Evolutionary conservation across 2,888 invertebrate species (phyloP).

Genomic region (Synergus itoensis): DNA sequence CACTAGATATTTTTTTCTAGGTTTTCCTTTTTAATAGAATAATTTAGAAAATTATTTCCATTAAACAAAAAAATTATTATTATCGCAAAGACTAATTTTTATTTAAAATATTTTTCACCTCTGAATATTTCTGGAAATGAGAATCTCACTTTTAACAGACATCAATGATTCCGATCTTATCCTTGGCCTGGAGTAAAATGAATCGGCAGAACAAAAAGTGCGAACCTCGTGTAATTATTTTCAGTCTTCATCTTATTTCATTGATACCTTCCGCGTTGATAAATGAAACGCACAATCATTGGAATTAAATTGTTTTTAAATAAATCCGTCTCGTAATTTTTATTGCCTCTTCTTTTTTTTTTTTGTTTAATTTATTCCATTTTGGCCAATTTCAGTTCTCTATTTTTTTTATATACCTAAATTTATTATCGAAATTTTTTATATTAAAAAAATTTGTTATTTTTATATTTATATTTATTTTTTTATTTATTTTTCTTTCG

Average conservation of each 20-base stretch:
- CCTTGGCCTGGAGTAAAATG: conserved; percentile 19
- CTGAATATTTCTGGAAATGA: background rate
- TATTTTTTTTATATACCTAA: background rate
- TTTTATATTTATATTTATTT: no score
- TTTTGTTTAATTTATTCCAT: background rate
- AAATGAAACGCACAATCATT: background rate
- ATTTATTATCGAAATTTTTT: no score
- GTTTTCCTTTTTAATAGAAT: background rate
- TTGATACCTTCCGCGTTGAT: background rate
- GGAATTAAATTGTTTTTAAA: no score
- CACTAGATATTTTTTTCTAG: background rate
- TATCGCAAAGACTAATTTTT: background rate
- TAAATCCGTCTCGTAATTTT: no score
- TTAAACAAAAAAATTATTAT: background rate
- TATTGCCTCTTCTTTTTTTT: background rate
- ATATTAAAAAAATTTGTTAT: no score
- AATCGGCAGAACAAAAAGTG: background rate
- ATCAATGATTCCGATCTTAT: conserved; percentile 24
- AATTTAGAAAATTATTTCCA: background rate
- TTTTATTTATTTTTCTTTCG: no score
- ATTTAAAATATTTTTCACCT: background rate
- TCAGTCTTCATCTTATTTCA: conserved; percentile 10
- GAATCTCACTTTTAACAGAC: background rate
- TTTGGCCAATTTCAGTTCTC: background rate
- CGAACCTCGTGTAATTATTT: background rate